phyloP scores from a whole-genome alignment of 2,797 vertebrate species.

The Lutjanus argentimaculatus region DNA sequence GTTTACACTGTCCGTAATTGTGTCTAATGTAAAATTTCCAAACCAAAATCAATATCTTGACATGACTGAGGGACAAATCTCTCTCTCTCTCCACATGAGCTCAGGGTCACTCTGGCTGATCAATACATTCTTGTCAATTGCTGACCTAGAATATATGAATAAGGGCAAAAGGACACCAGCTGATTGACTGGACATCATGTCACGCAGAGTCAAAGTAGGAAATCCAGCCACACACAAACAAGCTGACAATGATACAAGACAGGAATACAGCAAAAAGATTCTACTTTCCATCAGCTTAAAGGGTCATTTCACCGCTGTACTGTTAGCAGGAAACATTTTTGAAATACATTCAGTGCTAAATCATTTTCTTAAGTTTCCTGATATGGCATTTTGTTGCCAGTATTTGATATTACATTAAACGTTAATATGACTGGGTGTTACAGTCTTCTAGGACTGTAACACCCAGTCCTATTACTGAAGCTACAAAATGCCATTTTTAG shows the following conservation, averaged over 20 bases:
- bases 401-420: no score
- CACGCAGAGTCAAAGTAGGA: not conserved
- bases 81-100: not conserved
- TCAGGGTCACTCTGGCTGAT: constrained; percentile 17
- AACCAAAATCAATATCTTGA: not conserved
- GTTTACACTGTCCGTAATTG: not conserved
- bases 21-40: not conserved
- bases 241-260: not conserved
- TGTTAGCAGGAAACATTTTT: not conserved
- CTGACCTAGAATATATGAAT: constrained; percentile 41
- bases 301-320: no score
- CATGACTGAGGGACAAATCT: not conserved
- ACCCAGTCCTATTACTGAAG: no score
- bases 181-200: constrained; percentile 17
- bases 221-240: not conserved
- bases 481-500: no score
- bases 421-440: no score
- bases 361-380: no score
- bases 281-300: not conserved
- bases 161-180: constrained; percentile 42
- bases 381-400: no score
- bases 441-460: no score
- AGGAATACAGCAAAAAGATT: not conserved
- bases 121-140: constrained; percentile 38
- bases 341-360: not conserved